Conservation (phyloP, 2,113 vertebrate species). For the Eulemur macaco region DNA sequence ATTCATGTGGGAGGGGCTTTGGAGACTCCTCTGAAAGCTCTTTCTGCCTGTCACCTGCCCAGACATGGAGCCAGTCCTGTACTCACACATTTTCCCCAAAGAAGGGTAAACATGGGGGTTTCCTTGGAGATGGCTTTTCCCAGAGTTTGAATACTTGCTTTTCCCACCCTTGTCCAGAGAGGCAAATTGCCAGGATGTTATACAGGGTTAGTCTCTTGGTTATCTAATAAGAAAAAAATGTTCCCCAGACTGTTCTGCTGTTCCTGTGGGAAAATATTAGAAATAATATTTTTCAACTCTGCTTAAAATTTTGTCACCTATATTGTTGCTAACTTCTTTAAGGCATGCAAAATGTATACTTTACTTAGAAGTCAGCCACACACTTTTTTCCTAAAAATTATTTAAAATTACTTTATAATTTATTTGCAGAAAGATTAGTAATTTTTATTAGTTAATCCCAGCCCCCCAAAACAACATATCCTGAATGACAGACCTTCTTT, state of each 20-base stretch:
- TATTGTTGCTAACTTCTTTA: background rate
- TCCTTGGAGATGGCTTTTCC: conserved; percentile 66
- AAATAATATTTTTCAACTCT: conserved; percentile 48
- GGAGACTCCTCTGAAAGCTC: background rate
- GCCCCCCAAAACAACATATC: background rate
- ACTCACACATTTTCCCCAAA: background rate
- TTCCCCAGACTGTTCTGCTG: background rate
- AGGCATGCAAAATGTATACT: background rate
- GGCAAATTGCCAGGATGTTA: conserved; percentile 57
- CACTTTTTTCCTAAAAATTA: background rate
- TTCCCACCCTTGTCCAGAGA: conserved; percentile 48
- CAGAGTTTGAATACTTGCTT: conserved; percentile 59
- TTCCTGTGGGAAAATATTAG: conserved; percentile 55
- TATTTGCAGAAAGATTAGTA: conserved; percentile 2
- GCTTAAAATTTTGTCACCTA: background rate
- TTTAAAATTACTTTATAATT: background rate
- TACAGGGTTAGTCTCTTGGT: conserved; percentile 31
- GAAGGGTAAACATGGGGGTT: conserved; percentile 64
- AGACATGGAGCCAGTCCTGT: background rate
- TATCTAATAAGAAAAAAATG: conserved; percentile 54
- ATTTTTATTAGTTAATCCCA: background rate
- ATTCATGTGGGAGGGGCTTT: background rate
- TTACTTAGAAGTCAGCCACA: background rate
- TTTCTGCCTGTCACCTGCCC: conserved; percentile 61
- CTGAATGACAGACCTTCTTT: background rate